Base-by-base conservation (phyloP, 2,113 vertebrate genomes). In the Symphodus melops region DNA sequence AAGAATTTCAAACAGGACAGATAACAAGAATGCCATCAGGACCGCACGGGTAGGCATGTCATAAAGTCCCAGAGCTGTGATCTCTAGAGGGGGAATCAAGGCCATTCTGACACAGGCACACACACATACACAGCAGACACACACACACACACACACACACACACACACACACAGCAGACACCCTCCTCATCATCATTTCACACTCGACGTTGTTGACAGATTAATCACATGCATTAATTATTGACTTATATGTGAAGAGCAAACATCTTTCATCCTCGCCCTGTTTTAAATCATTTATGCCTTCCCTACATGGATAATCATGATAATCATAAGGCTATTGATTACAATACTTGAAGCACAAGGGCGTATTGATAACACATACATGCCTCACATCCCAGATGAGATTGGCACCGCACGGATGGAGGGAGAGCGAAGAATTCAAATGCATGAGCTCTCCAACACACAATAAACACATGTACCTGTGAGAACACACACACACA, bases 171-270 rank as follows among this genome's bases (percentile, higher is more conserved):
- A 88, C 90, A 91, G n/a, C 90, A 89, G 89, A 88, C 72, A 75
- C 93, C 63, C 65, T 82, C 75, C 60, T 77, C 68, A 86, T 77
- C 68, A 86, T 77, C 60, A 62, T 64, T 66, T 77, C 73, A n/a
- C 64, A 94, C 91, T 92, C 92, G 95, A 95, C 95, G 94, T 93
- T 96, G 95, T 96, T 97, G 95, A 94, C 95, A 95, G 95, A 97
- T 98, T 97, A 96, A 98, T 97, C 96, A 95, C 93, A 94, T 96
- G 95, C 96, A 98, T 98, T 96, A 96, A 97, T 99, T 98, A 99
- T 98, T 97, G 97, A 98, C 96, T 97, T 98, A 97, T 97, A 97
- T 98, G 96, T 96, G 94, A 94, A 92, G 96, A 94, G 96, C 95
- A 96, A 97, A 97, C 97, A 96, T 96, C 95, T 94, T 88, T 91